Conservation (phyloP, 2,888 invertebrate species). For the Diaprepes abbreviatus region DNA sequence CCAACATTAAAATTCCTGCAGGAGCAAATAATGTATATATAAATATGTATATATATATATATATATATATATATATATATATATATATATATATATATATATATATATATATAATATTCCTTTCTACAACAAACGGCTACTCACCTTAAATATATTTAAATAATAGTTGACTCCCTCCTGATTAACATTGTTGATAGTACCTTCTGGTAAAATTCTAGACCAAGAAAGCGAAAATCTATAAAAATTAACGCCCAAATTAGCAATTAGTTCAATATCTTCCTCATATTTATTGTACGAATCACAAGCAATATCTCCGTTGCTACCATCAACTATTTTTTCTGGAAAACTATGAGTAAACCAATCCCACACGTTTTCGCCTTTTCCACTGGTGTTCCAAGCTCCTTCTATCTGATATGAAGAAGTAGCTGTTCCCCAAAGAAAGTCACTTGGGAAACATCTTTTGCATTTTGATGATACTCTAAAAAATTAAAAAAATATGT, state of each 20-base stretch:
- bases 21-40: too few species aligned
- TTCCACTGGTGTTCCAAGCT: conserved; percentile 68
- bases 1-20: too few species aligned
- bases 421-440: conserved; percentile 58
- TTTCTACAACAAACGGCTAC: conserved; percentile 58
- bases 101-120: neutral
- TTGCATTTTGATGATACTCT: conserved; percentile 55
- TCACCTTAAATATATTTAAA: conserved; percentile 79
- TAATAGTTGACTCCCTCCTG: conserved; percentile 82
- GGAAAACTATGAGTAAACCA: conserved; percentile 68
- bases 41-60: conserved; percentile 55
- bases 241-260: conserved; percentile 74
- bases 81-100: neutral
- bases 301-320: conserved; percentile 77
- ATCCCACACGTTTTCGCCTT: conserved; percentile 77
- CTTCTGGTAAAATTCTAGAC: conserved; percentile 81
- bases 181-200: conserved; percentile 76
- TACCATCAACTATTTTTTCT: conserved; percentile 70
- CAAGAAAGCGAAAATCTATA: conserved; percentile 84
- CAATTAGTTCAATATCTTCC: conserved; percentile 76
- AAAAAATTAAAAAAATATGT: too few species aligned
- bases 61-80: too few species aligned
- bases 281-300: conserved; percentile 78
- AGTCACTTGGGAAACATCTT: conserved; percentile 50
- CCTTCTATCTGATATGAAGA: conserved; percentile 59